These are phyloP conservation scores for Drosophila kambysellisi DNA, from an alignment of 2,888 invertebrate species.

Conservation along the genomic window DNA sequence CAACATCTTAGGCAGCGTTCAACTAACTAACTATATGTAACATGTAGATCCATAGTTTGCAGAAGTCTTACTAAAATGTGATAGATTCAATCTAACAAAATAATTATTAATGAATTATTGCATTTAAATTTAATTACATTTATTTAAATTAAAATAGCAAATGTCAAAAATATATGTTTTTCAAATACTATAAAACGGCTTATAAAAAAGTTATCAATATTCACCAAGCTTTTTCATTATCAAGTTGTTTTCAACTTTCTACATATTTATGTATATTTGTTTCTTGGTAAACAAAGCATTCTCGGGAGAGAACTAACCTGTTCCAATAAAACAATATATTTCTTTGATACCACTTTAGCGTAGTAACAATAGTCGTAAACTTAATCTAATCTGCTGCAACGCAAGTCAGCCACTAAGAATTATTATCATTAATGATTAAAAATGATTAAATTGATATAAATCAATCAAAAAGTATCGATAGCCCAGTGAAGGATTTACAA, in stretches of 20 bases:
- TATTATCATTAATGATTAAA: slow-evolving; percentile 69
- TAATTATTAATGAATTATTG: background rate
- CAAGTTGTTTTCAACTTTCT: background rate
- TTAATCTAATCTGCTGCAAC: slow-evolving; percentile 56
- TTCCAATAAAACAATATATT: slow-evolving; percentile 37
- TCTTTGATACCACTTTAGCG: slow-evolving; percentile 9
- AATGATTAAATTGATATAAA: too few species aligned
- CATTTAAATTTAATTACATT: background rate
- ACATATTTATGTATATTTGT: background rate
- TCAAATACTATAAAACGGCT: too few species aligned
- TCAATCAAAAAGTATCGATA: slow-evolving; percentile 70
- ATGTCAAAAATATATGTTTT: too few species aligned
- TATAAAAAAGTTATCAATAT: background rate
- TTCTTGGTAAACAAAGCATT: background rate
- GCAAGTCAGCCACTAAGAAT: slow-evolving; percentile 32
- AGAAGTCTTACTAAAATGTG: background rate
- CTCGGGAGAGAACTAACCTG: slow-evolving; percentile 49
- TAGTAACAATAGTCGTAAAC: slow-evolving; percentile 27
- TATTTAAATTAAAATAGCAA: too few species aligned
- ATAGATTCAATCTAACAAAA: background rate
- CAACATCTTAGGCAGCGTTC: background rate
- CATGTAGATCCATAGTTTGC: background rate
- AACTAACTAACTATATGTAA: background rate
- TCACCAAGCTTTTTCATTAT: background rate
- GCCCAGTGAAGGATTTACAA: slow-evolving; percentile 68